phyloP scores from a whole-genome alignment of 53 echinoderm and acorn worm species.

The Temnopleurus reevesii region DNA sequence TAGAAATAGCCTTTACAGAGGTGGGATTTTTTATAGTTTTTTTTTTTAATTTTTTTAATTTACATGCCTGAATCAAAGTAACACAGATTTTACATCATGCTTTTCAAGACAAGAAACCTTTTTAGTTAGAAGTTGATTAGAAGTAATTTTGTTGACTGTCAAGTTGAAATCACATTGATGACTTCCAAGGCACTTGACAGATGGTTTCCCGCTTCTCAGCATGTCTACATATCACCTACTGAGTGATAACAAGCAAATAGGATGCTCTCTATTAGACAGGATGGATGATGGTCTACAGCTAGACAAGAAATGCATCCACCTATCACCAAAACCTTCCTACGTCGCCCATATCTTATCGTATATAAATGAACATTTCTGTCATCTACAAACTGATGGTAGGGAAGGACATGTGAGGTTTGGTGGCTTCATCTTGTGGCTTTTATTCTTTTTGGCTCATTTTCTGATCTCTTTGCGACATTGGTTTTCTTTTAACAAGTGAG shows the following conservation, averaged over 20 bases:
- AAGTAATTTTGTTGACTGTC: neutral
- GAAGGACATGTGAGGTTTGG: neutral
- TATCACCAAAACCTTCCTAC: conserved; percentile 22
- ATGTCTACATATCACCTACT: neutral
- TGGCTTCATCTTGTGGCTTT: neutral
- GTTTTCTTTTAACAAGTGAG: neutral
- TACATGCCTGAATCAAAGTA: too few species aligned
- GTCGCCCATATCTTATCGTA: neutral
- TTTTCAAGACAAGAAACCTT: neutral
- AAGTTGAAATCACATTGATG: neutral
- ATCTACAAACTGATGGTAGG: neutral
- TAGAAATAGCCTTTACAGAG: too few species aligned
- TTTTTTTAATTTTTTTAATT: too few species aligned
- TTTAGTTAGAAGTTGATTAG: neutral
- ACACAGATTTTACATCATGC: neutral
- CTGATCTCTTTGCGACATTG: neutral
- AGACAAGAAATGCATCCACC: neutral
- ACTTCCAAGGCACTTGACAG: neutral
- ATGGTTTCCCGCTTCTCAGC: conserved; percentile 1
- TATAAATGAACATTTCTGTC: neutral
- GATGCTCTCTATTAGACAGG: conserved; percentile 25
- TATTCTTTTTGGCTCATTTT: neutral
- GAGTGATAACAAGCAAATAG: conserved; percentile 21
- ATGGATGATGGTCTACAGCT: neutral
- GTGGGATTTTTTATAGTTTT: too few species aligned